Evolutionary conservation across 1,140 invertebrate genomes (phyloP).

Genomic region (Oryctes rhinoceros): DNA sequence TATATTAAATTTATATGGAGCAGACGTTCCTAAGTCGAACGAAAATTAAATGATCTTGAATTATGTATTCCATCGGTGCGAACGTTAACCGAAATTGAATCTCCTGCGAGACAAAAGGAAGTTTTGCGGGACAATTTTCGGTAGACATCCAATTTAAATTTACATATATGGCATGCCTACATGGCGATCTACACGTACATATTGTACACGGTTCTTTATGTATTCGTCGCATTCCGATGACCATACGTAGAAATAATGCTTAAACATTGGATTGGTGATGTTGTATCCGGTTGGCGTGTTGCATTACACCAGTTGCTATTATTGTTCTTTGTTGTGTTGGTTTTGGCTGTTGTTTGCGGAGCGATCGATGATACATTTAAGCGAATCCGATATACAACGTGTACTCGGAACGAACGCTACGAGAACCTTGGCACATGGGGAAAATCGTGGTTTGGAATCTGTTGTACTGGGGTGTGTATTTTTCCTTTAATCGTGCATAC

Average conservation of each 20-base stretch:
- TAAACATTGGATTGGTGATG: constrained; percentile 12
- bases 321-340: constrained; percentile 12
- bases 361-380: constrained; percentile 18
- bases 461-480: too few species aligned
- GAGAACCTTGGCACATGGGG: background rate
- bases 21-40: background rate
- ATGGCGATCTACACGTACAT: background rate
- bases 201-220: background rate
- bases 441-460: background rate
- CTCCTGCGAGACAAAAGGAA: background rate
- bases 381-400: constrained; percentile 5
- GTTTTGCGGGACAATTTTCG: background rate
- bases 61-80: background rate
- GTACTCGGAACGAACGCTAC: background rate
- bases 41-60: constrained; percentile 20
- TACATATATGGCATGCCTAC: background rate
- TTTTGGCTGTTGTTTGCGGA: constrained; percentile 13
- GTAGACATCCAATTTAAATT: constrained; percentile 11
- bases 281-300: background rate
- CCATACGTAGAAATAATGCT: background rate
- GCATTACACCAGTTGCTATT: constrained; percentile 20
- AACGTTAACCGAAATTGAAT: constrained; percentile 25
- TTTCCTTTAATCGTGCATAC: too few species aligned
- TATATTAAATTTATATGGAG: background rate
- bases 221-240: background rate